phyloP scores from a whole-genome alignment of 2,888 invertebrate genomes.

The Cepaea hortensis region DNA sequence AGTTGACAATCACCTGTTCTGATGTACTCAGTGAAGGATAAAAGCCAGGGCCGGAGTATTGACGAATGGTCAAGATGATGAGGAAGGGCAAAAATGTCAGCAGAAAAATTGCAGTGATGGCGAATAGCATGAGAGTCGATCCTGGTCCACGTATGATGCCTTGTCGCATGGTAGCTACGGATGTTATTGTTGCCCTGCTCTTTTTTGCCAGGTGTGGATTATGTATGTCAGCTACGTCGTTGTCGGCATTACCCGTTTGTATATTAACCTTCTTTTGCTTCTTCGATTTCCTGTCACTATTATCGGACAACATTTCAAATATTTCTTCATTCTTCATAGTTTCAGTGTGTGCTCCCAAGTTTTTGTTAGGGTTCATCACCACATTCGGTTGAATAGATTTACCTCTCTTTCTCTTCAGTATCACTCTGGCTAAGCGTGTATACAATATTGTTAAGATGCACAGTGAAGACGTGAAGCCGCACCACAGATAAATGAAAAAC shows the following conservation, averaged over 20 bases:
- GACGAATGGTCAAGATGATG: constrained; percentile 54
- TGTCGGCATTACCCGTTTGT: background rate
- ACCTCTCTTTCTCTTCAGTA: constrained; percentile 51
- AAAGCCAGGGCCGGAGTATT: constrained; percentile 47
- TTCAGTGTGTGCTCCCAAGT: too few relatives aligned
- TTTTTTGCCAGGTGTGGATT: background rate
- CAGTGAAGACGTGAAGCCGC: constrained; percentile 47
- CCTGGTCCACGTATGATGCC: constrained; percentile 42
- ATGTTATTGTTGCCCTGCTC: background rate
- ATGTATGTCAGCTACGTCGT: background rate
- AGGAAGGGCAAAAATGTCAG: constrained; percentile 58
- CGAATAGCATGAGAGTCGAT: constrained; percentile 56
- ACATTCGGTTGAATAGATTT: too few relatives aligned
- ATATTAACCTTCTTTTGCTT: background rate
- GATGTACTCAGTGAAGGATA: constrained; percentile 47
- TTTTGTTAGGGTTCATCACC: too few relatives aligned
- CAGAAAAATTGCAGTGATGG: constrained; percentile 56
- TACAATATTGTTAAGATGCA: constrained; percentile 54
- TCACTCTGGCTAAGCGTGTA: constrained; percentile 52
- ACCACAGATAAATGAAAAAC: constrained; percentile 55
- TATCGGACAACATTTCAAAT: background rate
- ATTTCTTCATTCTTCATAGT: too few relatives aligned
- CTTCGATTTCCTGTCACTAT: background rate
- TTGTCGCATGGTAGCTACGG: background rate
- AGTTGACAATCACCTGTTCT: constrained; percentile 51